Base-by-base conservation (phyloP, 2,888 invertebrate species). In the Panopea generosa region DNA sequence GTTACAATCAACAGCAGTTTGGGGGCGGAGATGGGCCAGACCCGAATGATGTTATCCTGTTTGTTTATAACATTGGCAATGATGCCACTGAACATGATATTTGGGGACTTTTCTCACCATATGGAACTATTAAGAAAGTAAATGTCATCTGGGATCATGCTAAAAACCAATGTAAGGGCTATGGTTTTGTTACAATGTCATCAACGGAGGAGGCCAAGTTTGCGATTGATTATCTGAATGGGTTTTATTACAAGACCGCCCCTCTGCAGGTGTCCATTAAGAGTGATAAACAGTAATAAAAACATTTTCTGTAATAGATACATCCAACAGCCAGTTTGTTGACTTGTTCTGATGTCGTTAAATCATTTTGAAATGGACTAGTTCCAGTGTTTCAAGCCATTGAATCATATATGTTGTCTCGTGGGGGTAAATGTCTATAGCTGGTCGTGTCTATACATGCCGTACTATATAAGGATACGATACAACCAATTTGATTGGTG, bases 141-240 rank as follows among this genome's bases (percentile, higher is more conserved):
- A 92, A 92, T 78, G 90, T 92, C 3, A 91, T 93, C 45, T 84
- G 90, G 71, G 92, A 92, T 72, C 87, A 86, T 57, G 81, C 85
- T 16, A 89, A 90, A 68, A 89, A 90, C 63, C 84, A 88, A 74
- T 90, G 92, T 77, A 93, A 93, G 77, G 93, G 93, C 2, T 93
- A 89, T 79, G 93, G 92, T 2, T 93, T 93, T 86, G 92, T 93
- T 29, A 93, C 93, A 9, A 93, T 93, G 93, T 84, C 89, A 22
- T 90, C 90, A 77, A 89, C 89, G 74, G 88, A 91, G 40, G 92
- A 93, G 65, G 93, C 92, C 18, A 82, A 90, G 61, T 87, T 89
- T 66, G 92, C 93, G 38, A 92, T 93, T 65, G 87, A 90, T 53
- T 84, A 87, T 53, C 85, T 93, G 52, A 92, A 93, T 85, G 92